These are phyloP conservation scores for Euwallacea fornicatus DNA, from an alignment of 1,140 invertebrate genomes.

Conservation along the genomic window DNA sequence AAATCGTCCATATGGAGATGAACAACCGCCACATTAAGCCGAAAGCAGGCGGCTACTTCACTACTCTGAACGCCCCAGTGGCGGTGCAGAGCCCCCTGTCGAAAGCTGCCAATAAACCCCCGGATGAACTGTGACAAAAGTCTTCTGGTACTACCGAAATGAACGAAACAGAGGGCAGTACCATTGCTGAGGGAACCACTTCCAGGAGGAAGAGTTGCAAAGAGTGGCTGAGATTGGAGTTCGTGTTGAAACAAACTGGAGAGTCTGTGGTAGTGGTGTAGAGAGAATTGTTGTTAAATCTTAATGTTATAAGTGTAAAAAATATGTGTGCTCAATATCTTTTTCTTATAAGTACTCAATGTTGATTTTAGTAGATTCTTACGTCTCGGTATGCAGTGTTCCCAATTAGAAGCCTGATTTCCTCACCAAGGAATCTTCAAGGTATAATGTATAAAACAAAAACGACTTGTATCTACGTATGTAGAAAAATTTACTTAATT, in stretches of 20 bases:
- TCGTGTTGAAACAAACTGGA: constrained; percentile 34
- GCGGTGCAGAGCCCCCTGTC: constrained; percentile 55
- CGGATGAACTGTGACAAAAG: constrained; percentile 48
- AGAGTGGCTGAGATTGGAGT: constrained; percentile 35
- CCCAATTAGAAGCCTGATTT: no score
- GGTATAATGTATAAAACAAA: no score
- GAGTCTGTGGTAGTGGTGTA: constrained; percentile 35
- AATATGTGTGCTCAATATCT: no score
- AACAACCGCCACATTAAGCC: constrained; percentile 86
- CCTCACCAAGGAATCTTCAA: no score
- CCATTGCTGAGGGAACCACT: not conserved
- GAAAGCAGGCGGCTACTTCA: constrained; percentile 79
- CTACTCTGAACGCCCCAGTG: constrained; percentile 54
- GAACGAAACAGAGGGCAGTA: constrained; percentile 1
- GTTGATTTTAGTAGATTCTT: no score
- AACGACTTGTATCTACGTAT: no score
- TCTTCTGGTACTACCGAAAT: constrained; percentile 3
- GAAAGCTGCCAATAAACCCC: constrained; percentile 50
- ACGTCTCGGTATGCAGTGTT: no score
- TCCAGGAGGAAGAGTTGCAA: constrained; percentile 32
- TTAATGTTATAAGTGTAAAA: no score
- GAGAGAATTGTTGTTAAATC: no score
- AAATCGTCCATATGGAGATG: constrained; percentile 89
- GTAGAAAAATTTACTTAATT: no score
- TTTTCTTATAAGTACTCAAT: no score